Evolutionary conservation across 2,113 vertebrate genomes (phyloP).

Genomic region (Lepidothrix coronata): DNA sequence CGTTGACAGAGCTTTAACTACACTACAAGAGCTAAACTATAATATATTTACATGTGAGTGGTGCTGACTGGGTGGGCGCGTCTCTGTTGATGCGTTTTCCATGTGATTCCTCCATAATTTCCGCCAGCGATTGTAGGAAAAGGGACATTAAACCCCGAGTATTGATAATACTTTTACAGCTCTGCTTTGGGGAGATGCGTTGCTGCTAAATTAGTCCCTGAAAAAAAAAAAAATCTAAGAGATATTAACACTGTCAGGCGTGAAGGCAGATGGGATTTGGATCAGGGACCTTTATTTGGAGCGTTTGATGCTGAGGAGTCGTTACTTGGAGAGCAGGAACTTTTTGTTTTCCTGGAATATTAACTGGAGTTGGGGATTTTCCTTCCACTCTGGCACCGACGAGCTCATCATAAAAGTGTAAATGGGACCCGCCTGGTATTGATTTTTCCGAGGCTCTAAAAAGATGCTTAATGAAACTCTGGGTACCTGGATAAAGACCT

Average conservation of each 20-base stretch:
- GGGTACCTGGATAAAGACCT: slow-evolving; percentile 24
- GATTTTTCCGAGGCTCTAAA: slow-evolving; percentile 29
- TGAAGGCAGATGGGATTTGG: slow-evolving; percentile 67
- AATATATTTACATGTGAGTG: slow-evolving; percentile 44
- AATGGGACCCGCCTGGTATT: slow-evolving; percentile 16
- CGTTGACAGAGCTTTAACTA: slow-evolving; percentile 34
- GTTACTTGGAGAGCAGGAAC: slow-evolving; percentile 62
- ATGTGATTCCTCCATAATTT: slow-evolving; percentile 23
- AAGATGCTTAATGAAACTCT: slow-evolving; percentile 52
- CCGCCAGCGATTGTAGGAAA: background rate
- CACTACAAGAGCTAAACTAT: slow-evolving; percentile 5
- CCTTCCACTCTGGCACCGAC: slow-evolving; percentile 11
- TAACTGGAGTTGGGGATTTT: slow-evolving; percentile 45
- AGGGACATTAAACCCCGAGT: slow-evolving; percentile 26
- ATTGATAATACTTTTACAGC: slow-evolving; percentile 31
- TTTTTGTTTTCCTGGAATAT: slow-evolving; percentile 43
- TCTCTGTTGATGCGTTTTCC: slow-evolving; percentile 30
- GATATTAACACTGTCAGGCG: slow-evolving; percentile 58
- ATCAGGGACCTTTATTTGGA: slow-evolving; percentile 69
- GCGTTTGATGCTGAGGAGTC: slow-evolving; percentile 46
- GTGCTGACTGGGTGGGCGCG: slow-evolving; percentile 34
- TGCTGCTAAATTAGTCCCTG: slow-evolving; percentile 60
- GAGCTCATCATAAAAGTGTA: slow-evolving; percentile 6
- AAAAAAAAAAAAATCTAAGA: background rate
- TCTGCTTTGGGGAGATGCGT: slow-evolving; percentile 52